These are phyloP conservation scores for Conops quadrifasciatus DNA, from an alignment of 2,888 invertebrate species.

Conservation along the genomic window DNA sequence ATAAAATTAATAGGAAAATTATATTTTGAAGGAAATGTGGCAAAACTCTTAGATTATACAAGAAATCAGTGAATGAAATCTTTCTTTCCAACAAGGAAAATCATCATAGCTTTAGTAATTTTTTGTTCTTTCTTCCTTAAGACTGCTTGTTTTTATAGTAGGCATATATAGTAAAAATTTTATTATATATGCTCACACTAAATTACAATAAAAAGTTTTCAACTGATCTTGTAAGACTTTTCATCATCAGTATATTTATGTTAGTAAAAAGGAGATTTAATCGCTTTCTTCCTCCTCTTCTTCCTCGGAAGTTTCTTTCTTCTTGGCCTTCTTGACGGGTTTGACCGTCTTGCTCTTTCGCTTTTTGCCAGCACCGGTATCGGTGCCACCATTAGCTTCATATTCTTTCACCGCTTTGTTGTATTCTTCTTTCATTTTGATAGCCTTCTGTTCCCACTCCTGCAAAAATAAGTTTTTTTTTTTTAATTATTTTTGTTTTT, in stretches of 20 bases:
- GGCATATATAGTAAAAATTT: constrained; percentile 53
- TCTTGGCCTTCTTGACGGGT: constrained; percentile 69
- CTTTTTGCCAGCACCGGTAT: constrained; percentile 70
- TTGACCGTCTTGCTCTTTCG: constrained; percentile 68
- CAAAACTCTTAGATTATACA: constrained; percentile 9
- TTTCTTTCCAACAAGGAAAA: constrained; percentile 2
- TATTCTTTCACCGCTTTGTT: constrained; percentile 89
- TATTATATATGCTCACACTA: constrained; percentile 58
- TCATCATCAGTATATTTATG: background rate
- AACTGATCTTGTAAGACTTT: constrained; percentile 54
- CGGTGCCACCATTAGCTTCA: constrained; percentile 78
- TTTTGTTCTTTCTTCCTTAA: constrained; percentile 39
- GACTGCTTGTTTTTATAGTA: constrained; percentile 41
- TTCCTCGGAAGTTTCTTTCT: constrained; percentile 73
- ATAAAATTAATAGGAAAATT: constrained; percentile 11
- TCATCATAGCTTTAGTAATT: constrained; percentile 32
- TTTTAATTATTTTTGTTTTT: background rate
- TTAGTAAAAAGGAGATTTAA: constrained; percentile 62
- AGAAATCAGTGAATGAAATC: background rate
- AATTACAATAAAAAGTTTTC: constrained; percentile 64
- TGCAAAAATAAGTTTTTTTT: constrained; percentile 52
- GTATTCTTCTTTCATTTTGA: constrained; percentile 89
- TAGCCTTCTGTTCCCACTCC: constrained; percentile 93
- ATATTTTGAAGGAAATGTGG: background rate
- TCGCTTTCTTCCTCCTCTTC: constrained; percentile 74